Base-by-base conservation (phyloP, 2,797 vertebrate species). In the Numenius phaeopus region DNA sequence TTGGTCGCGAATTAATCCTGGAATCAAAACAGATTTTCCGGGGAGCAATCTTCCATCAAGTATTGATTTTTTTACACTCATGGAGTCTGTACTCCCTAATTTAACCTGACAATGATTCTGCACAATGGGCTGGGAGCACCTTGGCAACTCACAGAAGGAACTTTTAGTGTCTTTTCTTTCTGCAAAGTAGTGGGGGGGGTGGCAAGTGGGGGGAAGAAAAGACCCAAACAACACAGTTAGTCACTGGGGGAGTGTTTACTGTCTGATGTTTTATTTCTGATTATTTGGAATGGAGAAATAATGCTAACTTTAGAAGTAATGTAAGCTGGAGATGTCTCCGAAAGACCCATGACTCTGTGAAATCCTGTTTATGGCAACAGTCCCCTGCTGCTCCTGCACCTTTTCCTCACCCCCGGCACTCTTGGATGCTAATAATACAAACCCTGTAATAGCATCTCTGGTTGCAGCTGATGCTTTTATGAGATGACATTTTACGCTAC, bases 21-120 rank as follows among this genome's bases (percentile, higher is more conserved):
- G 99, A 99, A 99, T 99, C 99, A 99, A 99, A 99, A 99, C 99
- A 99, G 99, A 99, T 99, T 99, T 99, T 99, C 99, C 98, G 96
- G 99, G 99, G 99, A 99, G 99, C 99, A 99, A 99, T 99, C 99
- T 99, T 99, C 99, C 99, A 99, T 99, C 99, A 99, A 99, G 99
- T 99, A 99, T 99, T 99, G 99, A 99, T 99, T 99, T 99, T 99
- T 99, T 99, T 99, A 99, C 99, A 99, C 99, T 99, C 99, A 99
- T 99, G 97, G 99, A 99, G 99, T 99, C 99, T 99, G 99, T 99
- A 99, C 99, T 99, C 99, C 99, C 99, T 99, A 99, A 99, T 99
- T 99, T 99, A 99, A 99, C 98, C 99, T 99, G 99, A 99, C 99
- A 99, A 99, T 98, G 99, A 98, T 98, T 99, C 98, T 99, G 99